Evolutionary conservation across 1,140 invertebrate species (phyloP).

Genomic region (Bathynomus jamesi): DNA sequence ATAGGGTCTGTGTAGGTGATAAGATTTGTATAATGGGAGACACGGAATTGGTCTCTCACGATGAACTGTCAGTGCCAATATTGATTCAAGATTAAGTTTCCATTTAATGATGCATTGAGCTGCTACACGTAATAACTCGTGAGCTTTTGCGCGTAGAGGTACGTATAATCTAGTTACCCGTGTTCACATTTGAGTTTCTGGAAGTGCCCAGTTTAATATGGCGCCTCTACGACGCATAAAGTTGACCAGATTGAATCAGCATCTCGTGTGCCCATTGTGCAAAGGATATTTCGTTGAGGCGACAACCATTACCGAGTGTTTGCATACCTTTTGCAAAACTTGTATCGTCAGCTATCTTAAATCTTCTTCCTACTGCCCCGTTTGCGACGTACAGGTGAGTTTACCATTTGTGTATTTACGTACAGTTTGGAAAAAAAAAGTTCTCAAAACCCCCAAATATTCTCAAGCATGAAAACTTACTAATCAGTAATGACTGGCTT

Average conservation of each 20-base stretch:
- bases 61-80: neutral
- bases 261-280: conserved; percentile 75
- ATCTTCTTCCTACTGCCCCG: conserved; percentile 71
- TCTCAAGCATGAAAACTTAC: too few species aligned
- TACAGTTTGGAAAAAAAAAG: too few species aligned
- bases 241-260: conserved; percentile 60
- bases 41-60: neutral
- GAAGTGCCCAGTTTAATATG: neutral
- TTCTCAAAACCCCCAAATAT: too few species aligned
- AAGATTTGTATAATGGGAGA: too few species aligned
- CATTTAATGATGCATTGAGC: neutral
- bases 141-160: neutral
- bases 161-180: too few species aligned
- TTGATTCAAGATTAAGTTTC: neutral
- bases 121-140: too few species aligned
- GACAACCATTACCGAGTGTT: conserved; percentile 87
- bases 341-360: conserved; percentile 80
- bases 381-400: conserved; percentile 63
- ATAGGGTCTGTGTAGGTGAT: too few species aligned
- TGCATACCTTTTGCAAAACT: conserved; percentile 88
- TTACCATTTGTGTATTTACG: too few species aligned
- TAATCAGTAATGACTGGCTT: too few species aligned
- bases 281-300: conserved; percentile 90
- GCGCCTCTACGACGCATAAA: conserved; percentile 29
- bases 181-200: too few species aligned